Percentiles rank a stretch among this genome's conserved stretches.
phyloP scores from a whole-genome alignment of 2,113 vertebrate species.

The Rhabdomys dilectus region DNA sequence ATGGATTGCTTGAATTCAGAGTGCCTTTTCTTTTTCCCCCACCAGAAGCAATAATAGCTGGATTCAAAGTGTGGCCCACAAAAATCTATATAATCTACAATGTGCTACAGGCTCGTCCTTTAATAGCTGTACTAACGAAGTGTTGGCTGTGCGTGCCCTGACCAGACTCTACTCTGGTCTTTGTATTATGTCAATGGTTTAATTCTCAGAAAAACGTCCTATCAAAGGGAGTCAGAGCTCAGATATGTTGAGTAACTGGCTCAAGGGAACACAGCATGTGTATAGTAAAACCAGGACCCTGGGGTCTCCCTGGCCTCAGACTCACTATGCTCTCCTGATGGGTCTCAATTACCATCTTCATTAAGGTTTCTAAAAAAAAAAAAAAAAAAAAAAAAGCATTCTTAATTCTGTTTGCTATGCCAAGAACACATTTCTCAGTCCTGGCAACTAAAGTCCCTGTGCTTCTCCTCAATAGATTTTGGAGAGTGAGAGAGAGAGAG shows the following conservation, averaged over 20 bases:
- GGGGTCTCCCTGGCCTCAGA: neutral
- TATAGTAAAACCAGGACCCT: constrained; percentile 18
- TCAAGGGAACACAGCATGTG: constrained; percentile 46
- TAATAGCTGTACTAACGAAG: neutral
- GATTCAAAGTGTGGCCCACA: neutral
- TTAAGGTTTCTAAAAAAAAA: constrained; percentile 64
- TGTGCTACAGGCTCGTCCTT: neutral
- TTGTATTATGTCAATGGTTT: neutral
- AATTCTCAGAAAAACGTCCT: constrained; percentile 11
- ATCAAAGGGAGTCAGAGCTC: constrained; percentile 39
- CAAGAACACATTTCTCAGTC: constrained; percentile 39
- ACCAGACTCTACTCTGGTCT: neutral
- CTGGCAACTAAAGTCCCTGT: constrained; percentile 37
- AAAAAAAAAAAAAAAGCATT: constrained; percentile 63
- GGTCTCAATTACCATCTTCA: constrained; percentile 54
- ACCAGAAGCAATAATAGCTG: constrained; percentile 10
- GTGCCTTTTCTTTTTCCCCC: neutral
- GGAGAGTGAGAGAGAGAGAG: neutral
- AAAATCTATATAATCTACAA: neutral
- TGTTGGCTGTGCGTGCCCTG: neutral
- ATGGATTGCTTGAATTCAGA: constrained; percentile 56
- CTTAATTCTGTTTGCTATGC: constrained; percentile 56
- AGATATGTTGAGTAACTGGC: constrained; percentile 48
- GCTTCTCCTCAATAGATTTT: constrained; percentile 8
- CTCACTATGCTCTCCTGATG: constrained; percentile 22